Evolutionary conservation across 2,113 vertebrate species (phyloP), one percentile per base, ranked within the genome.

Genomic region (Oxyruncus cristatus): DNA sequence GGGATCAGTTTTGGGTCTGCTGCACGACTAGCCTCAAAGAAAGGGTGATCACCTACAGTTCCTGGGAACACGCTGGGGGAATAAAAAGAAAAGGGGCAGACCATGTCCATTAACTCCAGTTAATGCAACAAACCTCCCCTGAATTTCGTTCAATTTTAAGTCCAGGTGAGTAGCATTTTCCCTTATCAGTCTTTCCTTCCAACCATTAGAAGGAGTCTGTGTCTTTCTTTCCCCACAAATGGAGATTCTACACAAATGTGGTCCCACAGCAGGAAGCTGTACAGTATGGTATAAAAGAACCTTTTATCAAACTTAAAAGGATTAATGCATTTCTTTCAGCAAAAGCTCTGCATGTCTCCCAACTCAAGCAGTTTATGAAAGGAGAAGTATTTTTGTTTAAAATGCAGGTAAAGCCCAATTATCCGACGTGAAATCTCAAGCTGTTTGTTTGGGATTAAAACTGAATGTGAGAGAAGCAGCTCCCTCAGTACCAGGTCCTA

Each of bases 321-420:
- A 94, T 92, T 96, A 94, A 96, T 96, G 95, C 85, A 95, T 91
- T 96, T 92, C 92, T 91, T 96, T 86, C 93, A 95, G 76, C 73
- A 91, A 96, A 97, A 94, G 76, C 95, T 96, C 95, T 68, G 88
- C 85, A 26, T 59, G 96, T 78, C 79, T 95, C 77, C 92, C 72
- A 72, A 33, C 65, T 93, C 95, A 96, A 95, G 95, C 96, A 86
- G 92, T 91, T 97, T 94, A 79, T 82, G 59, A 96, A 95, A 92
- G 79, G 39, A 91, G 55, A 66, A 91, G 65, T 76, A 81, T 75
- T 96, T 94, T 95, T 95, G 52, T 93, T 95, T 96, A 95, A 97
- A 96, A 95, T 86, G 47, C 41, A 77, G 83, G 88, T 92, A 91
- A 92, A 91, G n/a, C 28, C 83, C 93, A 96, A 94, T 95, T 96